Percentiles rank a stretch among this genome's conserved stretches.
phyloP scores from a whole-genome alignment of 1,140 invertebrate genomes.

The Octopus bimaculoides region DNA sequence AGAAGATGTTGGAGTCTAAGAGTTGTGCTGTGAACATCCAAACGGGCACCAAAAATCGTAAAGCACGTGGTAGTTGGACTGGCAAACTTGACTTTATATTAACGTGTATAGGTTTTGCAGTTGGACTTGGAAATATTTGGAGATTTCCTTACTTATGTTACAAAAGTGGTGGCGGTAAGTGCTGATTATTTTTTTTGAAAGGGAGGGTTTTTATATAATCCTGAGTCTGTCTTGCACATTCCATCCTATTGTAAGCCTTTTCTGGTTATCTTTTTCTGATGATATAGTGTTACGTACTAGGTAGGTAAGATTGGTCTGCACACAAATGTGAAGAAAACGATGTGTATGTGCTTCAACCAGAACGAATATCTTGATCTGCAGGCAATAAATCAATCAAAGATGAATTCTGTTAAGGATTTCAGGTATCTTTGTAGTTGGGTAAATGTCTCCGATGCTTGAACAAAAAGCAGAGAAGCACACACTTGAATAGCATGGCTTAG shows the following conservation, averaged over 20 bases:
- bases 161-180: slow-evolving; percentile 82
- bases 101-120: slow-evolving; percentile 57
- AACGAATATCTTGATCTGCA: not conserved
- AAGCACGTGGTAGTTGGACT: not conserved
- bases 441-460: not conserved
- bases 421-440: not conserved
- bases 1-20: not conserved
- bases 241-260: not conserved
- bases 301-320: not conserved
- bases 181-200: not conserved
- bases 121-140: slow-evolving; percentile 87
- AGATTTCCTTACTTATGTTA: slow-evolving; percentile 91
- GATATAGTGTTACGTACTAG: not conserved
- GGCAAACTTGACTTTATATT: slow-evolving; percentile 58
- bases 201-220: not conserved
- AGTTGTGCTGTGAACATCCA: not conserved
- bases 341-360: not conserved
- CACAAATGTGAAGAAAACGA: not conserved
- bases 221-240: not conserved
- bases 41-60: not conserved
- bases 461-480: not conserved
- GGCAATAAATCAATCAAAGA: not conserved
- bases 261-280: not conserved
- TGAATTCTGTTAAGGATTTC: not conserved
- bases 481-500: not conserved